Evolutionary conservation across 2,888 invertebrate species (phyloP).

Genomic region (Phyllotreta cruciferae): DNA sequence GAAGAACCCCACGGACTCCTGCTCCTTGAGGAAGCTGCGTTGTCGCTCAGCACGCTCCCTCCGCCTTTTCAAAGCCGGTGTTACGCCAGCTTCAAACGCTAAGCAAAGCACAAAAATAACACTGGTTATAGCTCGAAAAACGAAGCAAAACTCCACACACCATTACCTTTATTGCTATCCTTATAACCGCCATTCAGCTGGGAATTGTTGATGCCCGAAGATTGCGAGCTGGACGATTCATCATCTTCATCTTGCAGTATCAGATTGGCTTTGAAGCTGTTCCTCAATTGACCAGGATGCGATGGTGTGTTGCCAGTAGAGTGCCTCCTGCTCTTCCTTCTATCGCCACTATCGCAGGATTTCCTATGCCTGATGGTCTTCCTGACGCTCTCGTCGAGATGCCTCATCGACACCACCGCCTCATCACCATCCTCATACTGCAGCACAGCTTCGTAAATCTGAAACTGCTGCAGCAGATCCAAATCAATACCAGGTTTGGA

Average conservation of each 20-base stretch:
- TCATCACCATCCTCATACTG: slow-evolving; percentile 87
- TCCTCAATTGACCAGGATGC: slow-evolving; percentile 48
- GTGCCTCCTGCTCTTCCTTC: slow-evolving; percentile 81
- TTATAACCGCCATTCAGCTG: slow-evolving; percentile 66
- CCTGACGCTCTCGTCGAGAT: slow-evolving; percentile 73
- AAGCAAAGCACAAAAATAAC: slow-evolving; percentile 49
- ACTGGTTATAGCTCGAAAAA: slow-evolving; percentile 20
- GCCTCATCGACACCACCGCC: slow-evolving; percentile 69
- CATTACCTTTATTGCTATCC: slow-evolving; percentile 64
- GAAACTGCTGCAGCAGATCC: slow-evolving; percentile 91
- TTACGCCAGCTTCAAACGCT: slow-evolving; percentile 74
- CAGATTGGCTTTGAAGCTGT: slow-evolving; percentile 47
- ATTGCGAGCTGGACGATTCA: slow-evolving; percentile 68
- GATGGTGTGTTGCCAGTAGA: slow-evolving; percentile 72
- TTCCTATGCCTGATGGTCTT: slow-evolving; percentile 77
- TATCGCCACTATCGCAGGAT: slow-evolving; percentile 68
- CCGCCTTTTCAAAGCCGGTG: slow-evolving; percentile 79
- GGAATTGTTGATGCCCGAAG: slow-evolving; percentile 63
- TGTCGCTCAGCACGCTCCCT: slow-evolving; percentile 86
- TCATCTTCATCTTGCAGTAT: slow-evolving; percentile 61
- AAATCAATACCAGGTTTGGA: slow-evolving; percentile 91
- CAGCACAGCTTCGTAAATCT: slow-evolving; percentile 93
- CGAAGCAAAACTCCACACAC: slow-evolving; percentile 28
- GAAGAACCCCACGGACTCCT: slow-evolving; percentile 69
- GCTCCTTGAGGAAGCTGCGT: slow-evolving; percentile 83